Percentiles rank a stretch among this genome's conserved stretches.
phyloP scores from a whole-genome alignment of 1,140 invertebrate species.

The Spodoptera litura region DNA sequence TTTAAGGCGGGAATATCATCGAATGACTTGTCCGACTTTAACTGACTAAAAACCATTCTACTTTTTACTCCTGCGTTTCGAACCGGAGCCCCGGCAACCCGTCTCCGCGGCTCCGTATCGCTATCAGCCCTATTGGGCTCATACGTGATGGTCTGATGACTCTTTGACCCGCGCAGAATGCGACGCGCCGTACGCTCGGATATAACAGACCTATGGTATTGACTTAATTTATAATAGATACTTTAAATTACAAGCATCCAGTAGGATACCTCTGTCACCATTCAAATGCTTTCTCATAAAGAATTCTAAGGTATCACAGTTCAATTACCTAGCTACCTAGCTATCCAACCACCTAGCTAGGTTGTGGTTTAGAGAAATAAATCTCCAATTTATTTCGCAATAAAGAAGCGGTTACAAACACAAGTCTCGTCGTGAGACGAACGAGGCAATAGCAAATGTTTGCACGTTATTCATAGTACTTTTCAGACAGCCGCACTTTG shows the following conservation, averaged over 20 bases:
- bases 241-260: slow-evolving; percentile 29
- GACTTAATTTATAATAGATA: slow-evolving; percentile 1
- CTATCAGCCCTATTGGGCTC: too few species aligned
- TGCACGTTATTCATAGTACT: neutral
- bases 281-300: slow-evolving; percentile 21
- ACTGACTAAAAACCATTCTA: too few species aligned
- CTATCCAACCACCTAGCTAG: too few species aligned
- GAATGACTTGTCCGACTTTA: too few species aligned
- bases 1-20: too few species aligned
- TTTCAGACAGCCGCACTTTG: neutral
- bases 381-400: slow-evolving; percentile 50
- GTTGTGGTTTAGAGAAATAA: slow-evolving; percentile 47
- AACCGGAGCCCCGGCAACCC: too few species aligned
- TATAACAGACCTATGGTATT: too few species aligned
- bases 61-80: too few species aligned
- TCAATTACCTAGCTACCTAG: slow-evolving; percentile 35
- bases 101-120: too few species aligned
- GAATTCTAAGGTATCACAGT: slow-evolving; percentile 37
- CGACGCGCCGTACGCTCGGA: too few species aligned
- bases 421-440: slow-evolving; percentile 13
- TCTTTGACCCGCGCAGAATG: too few species aligned
- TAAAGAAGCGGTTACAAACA: slow-evolving; percentile 21
- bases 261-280: slow-evolving; percentile 3
- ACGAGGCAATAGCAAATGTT: slow-evolving; percentile 17
- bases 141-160: too few species aligned